Percentiles rank a stretch among this genome's conserved stretches.
phyloP scores from a whole-genome alignment of 2,113 vertebrate species.

The Dasypus novemcinctus region DNA sequence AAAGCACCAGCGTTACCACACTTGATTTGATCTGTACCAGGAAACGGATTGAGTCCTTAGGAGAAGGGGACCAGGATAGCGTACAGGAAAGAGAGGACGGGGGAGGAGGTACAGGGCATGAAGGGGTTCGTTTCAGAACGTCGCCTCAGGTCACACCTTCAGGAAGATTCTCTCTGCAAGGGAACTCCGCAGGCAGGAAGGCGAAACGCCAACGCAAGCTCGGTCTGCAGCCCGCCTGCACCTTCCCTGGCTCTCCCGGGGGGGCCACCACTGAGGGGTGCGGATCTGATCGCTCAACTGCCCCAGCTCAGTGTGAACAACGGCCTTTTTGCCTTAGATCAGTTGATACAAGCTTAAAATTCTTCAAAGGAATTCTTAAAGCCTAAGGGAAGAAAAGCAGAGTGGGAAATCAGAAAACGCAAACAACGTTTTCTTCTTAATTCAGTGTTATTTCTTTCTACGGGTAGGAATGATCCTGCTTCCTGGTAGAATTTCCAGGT shows the following conservation, averaged over 20 bases:
- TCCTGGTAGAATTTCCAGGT: neutral
- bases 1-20: neutral
- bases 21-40: neutral
- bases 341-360: neutral
- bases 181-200: neutral
- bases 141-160: neutral
- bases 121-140: slow-evolving; percentile 1
- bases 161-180: neutral
- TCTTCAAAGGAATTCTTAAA: slow-evolving; percentile 27
- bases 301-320: neutral
- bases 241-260: neutral
- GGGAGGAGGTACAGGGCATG: neutral
- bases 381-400: neutral
- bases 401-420: neutral
- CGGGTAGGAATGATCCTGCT: neutral
- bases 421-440: neutral
- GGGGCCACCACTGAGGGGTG: neutral
- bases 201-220: neutral
- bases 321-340: neutral
- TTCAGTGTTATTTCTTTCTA: neutral
- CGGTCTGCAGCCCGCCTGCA: neutral
- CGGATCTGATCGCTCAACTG: neutral
- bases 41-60: neutral
- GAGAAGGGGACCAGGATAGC: neutral
- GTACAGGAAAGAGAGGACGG: neutral